Evolutionary conservation across 2,888 invertebrate genomes (phyloP).

Genomic region (Prostheceraeus crozeri): DNA sequence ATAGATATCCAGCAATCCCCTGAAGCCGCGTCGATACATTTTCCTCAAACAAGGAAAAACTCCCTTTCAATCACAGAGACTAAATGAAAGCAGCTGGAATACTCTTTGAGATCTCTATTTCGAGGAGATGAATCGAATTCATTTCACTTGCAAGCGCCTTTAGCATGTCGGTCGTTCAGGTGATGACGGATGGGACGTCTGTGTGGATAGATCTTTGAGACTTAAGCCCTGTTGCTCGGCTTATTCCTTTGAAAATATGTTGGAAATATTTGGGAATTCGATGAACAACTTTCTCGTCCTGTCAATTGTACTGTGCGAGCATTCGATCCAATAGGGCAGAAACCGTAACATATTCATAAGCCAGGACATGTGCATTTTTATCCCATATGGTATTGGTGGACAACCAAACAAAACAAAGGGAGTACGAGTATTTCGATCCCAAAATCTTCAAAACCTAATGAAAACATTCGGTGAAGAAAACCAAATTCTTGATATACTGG

Average conservation of each 20-base stretch:
- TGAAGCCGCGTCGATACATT: too few species aligned
- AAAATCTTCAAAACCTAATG: neutral
- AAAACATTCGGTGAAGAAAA: constrained; percentile 25
- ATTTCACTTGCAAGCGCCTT: too few species aligned
- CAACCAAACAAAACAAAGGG: neutral
- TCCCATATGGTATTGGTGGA: constrained; percentile 8
- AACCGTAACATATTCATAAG: neutral
- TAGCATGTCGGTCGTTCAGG: constrained; percentile 38
- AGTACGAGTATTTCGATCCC: neutral
- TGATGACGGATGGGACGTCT: constrained; percentile 52
- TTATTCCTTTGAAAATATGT: constrained; percentile 50
- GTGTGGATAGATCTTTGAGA: constrained; percentile 43
- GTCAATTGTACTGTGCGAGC: constrained; percentile 9
- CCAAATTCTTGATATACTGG: constrained; percentile 50
- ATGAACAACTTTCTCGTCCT: constrained; percentile 7
- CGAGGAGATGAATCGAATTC: too few species aligned
- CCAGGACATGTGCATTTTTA: constrained; percentile 13
- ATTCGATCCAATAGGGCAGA: constrained; percentile 21
- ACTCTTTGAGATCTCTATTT: too few species aligned
- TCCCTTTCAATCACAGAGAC: too few species aligned
- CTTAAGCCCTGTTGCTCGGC: constrained; percentile 44
- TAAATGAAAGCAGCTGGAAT: too few species aligned
- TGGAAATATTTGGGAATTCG: constrained; percentile 34
- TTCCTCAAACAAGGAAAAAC: too few species aligned
- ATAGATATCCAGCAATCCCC: too few species aligned